phyloP scores from a whole-genome alignment of 2,113 vertebrate species.

The Capreolus pygargus region DNA sequence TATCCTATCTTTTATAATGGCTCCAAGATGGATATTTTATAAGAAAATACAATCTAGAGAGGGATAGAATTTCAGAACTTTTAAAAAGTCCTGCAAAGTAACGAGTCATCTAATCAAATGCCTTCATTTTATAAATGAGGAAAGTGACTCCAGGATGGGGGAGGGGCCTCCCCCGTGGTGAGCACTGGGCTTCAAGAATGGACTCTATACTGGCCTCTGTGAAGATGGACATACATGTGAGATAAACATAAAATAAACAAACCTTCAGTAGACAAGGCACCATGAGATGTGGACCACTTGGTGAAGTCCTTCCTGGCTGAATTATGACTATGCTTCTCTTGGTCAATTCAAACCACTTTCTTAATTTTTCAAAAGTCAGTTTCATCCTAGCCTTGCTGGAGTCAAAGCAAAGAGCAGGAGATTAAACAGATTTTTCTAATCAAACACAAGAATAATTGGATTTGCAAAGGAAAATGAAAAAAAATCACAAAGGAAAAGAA shows the following conservation, averaged over 20 bases:
- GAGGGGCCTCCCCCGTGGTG: background rate
- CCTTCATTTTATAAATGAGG: background rate
- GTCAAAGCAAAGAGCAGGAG: background rate
- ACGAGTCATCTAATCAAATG: background rate
- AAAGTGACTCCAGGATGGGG: background rate
- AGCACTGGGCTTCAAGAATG: background rate
- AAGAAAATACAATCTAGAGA: background rate
- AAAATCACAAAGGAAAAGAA: background rate
- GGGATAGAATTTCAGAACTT: background rate
- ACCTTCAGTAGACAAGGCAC: background rate
- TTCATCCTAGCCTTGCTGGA: background rate
- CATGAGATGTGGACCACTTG: background rate
- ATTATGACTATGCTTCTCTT: background rate
- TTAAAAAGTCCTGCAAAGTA: background rate
- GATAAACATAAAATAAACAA: background rate
- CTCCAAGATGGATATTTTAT: background rate
- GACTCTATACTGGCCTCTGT: background rate
- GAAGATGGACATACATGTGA: rapidly evolving
- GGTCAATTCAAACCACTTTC: background rate
- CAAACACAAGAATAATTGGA: conserved; percentile 19
- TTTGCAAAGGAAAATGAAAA: background rate
- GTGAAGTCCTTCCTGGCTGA: background rate
- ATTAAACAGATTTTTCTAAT: conserved; percentile 7
- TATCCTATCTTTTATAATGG: background rate
- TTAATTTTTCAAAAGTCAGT: conserved; percentile 9